Percentiles rank a stretch among this genome's conserved stretches.
Conservation (phyloP, 2,888 invertebrate genomes). For the Parnassius apollo region DNA sequence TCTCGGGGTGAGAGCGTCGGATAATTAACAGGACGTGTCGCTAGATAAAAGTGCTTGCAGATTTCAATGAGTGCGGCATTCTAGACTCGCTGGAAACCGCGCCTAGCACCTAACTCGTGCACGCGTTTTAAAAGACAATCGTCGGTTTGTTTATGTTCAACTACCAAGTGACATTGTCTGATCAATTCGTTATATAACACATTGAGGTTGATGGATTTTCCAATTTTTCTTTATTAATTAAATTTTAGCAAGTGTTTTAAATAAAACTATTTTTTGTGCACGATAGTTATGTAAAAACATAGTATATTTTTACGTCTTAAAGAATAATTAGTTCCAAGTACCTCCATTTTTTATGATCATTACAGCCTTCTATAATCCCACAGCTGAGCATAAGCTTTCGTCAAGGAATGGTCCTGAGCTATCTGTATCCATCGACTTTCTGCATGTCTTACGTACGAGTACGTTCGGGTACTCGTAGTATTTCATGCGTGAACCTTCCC, state of each 20-base stretch:
- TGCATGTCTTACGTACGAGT: too few relatives aligned
- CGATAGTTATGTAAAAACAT: too few relatives aligned
- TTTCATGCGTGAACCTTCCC: too few relatives aligned
- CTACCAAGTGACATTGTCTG: constrained; percentile 40
- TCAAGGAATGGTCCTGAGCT: too few relatives aligned
- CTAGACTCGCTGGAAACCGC: constrained; percentile 57
- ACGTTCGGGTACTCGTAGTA: too few relatives aligned
- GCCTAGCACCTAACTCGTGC: constrained; percentile 46
- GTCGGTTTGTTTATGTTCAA: constrained; percentile 59
- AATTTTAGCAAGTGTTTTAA: neutral
- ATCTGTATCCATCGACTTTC: too few relatives aligned
- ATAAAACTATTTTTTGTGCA: too few relatives aligned
- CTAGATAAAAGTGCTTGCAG: constrained; percentile 73
- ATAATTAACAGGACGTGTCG: constrained; percentile 81
- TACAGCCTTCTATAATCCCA: too few relatives aligned
- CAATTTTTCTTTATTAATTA: constrained; percentile 23
- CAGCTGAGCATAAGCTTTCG: too few relatives aligned
- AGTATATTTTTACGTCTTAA: too few relatives aligned
- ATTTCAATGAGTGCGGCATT: constrained; percentile 68
- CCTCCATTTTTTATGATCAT: too few relatives aligned
- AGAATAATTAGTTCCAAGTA: too few relatives aligned
- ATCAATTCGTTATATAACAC: constrained; percentile 1
- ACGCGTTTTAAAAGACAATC: constrained; percentile 56
- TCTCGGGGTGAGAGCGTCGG: constrained; percentile 69
- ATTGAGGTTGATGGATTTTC: constrained; percentile 3